phyloP scores from a whole-genome alignment of 2,113 vertebrate genomes.

The Cyanistes caeruleus region DNA sequence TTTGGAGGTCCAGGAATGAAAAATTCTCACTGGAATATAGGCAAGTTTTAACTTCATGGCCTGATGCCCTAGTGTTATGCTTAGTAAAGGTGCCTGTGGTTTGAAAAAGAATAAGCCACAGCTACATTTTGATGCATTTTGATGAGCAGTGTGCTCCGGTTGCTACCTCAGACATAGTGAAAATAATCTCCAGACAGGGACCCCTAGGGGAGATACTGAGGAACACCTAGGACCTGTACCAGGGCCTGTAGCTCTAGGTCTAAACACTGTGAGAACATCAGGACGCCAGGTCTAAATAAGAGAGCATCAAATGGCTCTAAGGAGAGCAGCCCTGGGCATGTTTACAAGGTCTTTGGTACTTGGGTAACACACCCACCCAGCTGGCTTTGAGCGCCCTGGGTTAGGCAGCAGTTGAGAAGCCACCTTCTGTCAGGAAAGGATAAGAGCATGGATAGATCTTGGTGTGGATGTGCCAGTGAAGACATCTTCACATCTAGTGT shows the following conservation, averaged over 20 bases:
- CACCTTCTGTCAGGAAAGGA: background rate
- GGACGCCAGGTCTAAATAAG: background rate
- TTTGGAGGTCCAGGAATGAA: background rate
- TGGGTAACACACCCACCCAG: background rate
- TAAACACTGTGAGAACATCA: background rate
- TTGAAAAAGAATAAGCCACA: background rate
- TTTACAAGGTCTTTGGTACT: background rate
- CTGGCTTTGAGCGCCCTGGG: background rate
- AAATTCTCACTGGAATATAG: background rate
- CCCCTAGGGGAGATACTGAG: background rate
- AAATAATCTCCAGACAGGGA: background rate
- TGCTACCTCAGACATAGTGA: background rate
- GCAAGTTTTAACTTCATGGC: background rate
- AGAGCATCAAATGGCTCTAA: background rate
- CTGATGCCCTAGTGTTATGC: background rate
- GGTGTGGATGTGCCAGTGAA: background rate
- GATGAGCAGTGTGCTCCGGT: background rate
- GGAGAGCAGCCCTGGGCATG: background rate
- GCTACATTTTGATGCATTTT: background rate
- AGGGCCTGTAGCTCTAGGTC: background rate
- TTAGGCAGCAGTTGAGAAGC: background rate
- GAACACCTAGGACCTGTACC: background rate
- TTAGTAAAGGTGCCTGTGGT: background rate
- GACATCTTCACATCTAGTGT: background rate
- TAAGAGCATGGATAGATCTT: background rate